These are phyloP conservation scores for Oedothorax gibbosus DNA, from an alignment of 1,140 invertebrate genomes.

Conservation along the genomic window DNA sequence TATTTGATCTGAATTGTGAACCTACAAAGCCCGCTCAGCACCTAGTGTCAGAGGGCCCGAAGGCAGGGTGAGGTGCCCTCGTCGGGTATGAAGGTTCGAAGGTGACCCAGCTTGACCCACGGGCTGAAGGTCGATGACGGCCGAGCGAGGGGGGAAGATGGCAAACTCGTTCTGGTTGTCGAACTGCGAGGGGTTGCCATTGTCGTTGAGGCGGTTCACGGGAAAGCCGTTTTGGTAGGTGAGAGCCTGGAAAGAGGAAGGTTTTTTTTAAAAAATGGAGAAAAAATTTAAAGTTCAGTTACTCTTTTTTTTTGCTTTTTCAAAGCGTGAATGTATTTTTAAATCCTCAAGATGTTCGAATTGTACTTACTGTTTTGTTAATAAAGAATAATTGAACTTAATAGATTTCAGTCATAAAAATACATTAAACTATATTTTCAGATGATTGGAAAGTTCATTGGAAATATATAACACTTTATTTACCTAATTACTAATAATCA, in stretches of 20 bases:
- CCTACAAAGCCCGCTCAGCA: constrained; percentile 7
- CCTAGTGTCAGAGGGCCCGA: constrained; percentile 64
- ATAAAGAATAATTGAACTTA: no score
- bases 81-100: constrained; percentile 19
- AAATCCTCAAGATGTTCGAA: no score
- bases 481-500: no score
- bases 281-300: no score
- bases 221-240: constrained; percentile 51
- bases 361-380: no score
- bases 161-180: constrained; percentile 53
- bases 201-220: constrained; percentile 36
- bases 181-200: constrained; percentile 33
- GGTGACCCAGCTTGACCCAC: constrained; percentile 7
- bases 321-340: no score
- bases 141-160: constrained; percentile 53
- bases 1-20: constrained; percentile 62
- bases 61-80: constrained; percentile 66
- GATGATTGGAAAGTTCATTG: no score
- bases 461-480: no score
- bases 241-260: constrained; percentile 22
- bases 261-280: no score
- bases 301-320: no score
- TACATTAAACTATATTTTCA: no score
- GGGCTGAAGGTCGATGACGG: constrained; percentile 50
- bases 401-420: no score